Evolutionary conservation across 2,888 invertebrate genomes (phyloP), one percentile per base, ranked within the genome.

Genomic region (Leptinotarsa peninsularis): DNA sequence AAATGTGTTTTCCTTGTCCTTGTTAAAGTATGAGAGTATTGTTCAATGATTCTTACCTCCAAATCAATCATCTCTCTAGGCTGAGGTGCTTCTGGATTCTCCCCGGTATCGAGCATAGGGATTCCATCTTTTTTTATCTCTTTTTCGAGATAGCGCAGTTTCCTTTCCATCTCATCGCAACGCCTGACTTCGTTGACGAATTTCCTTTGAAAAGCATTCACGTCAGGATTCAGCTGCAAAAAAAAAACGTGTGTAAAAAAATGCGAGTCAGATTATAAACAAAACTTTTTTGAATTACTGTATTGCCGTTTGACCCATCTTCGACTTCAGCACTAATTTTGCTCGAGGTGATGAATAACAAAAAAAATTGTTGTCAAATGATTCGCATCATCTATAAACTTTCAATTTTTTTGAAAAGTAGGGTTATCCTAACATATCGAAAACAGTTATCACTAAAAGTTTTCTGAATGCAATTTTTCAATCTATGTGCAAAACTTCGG

Each of bases 1-100:
- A 43, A 10, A 43, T 43, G 43, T 13, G 43, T 13, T 43, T 43
- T 43, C 10, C 2, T 43, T 10, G 43, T 43, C 43, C 43, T 43
- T 10, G 2, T 10, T 13, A 43, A 43, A 33, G 1, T 33, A 43
- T 10, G 10, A 43, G 3, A 43, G 3, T 74, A 21, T 67, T 67
- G 1, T 33, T 23, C 63, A 27, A 23, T 33, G n/a, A 23, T 72
- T 82, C 84, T 87, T 86, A 96, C 97, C 93, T 99, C 99, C 78
- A 99, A 91, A 89, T 99, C 99, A 82, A 98, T 97, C 98, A 99
- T 99, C 90, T 99, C 99, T 80, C 98, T 91, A 0, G 99, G 98
- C 85, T 98, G 97, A 0, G 99, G 99, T n/a, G 99, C 99, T 89
- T 99, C 98, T 0, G 99, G 99, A 86, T 97, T 98, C 88, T 99